Base-by-base conservation (phyloP, 1,140 invertebrate genomes). In the Magallana angulata region DNA sequence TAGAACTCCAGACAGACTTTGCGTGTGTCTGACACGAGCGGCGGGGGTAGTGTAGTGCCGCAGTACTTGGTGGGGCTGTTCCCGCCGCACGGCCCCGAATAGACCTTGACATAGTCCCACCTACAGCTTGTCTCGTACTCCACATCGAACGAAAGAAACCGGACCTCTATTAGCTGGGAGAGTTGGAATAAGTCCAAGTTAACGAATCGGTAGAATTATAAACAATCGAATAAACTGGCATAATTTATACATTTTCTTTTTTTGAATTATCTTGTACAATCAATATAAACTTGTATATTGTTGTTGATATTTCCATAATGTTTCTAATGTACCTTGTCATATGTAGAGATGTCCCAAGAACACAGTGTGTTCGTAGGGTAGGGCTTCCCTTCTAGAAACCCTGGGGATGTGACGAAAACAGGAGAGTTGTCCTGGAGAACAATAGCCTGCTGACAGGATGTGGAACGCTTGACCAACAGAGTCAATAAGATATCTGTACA, bases 81-180 rank as follows among this genome's bases (percentile, higher is more conserved):
- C 16, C 24, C 76, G 11, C 87, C 60, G 84, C 87, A 88, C 2
- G 56, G 48, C 7, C 87, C 87, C 16, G 64, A 57, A 56, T 86
- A 86, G 6, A 88, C 7, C 62, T 71, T 58, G 1, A 88, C 60
- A 18, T 86, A 88, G 80, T 88, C 87, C 87, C 87, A 88, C 0
- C 16, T 57, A 62, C 87, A 88, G 57, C 36, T 30, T 7, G 57
- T 57, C 6, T 88, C 80, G n/a, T 86, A 84, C 68, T 88, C 87
- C 36, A 88, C n/a, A 80, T 88, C n/a, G 18, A 88, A 88, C 14
- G 12, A 24, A 4, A 24, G 57, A 82, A 88, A 88, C 11, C 62
- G 5, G 2, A 86, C 36, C 18, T 36, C 16, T n/a, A 86, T 48
- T 56, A 81, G 24, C 68, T 76, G 68, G 64, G 7, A 18, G 64